Evolutionary conservation across 2,888 invertebrate species (phyloP).

Genomic region (Capitulum mitella): DNA sequence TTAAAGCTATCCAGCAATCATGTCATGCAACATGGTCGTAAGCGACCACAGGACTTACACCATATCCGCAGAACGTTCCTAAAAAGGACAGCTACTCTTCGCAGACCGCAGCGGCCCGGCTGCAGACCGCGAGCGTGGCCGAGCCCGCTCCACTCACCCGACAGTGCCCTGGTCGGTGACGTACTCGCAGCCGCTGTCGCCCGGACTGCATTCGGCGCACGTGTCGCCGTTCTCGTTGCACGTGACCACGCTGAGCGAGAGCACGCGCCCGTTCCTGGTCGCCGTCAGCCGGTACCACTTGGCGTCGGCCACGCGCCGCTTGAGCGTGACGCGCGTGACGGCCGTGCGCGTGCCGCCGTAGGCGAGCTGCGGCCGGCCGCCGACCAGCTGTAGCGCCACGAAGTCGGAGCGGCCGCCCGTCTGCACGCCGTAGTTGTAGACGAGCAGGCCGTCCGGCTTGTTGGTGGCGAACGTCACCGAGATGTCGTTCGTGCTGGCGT

Average conservation of each 20-base stretch:
- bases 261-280: slow-evolving; percentile 78
- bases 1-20: too few species aligned
- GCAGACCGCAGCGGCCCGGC: too few species aligned
- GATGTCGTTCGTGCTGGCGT: slow-evolving; percentile 83
- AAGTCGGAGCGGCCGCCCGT: slow-evolving; percentile 85
- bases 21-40: too few species aligned
- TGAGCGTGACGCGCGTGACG: slow-evolving; percentile 65
- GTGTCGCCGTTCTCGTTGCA: slow-evolving; percentile 79
- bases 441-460: slow-evolving; percentile 72
- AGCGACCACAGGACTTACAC: too few species aligned
- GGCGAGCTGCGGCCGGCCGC: slow-evolving; percentile 77
- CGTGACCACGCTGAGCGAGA: slow-evolving; percentile 70
- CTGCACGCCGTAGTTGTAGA: slow-evolving; percentile 84
- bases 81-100: too few species aligned
- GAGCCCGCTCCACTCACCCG: slow-evolving; percentile 57
- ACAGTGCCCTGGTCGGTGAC: slow-evolving; percentile 78
- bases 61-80: too few species aligned
- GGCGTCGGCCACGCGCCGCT: slow-evolving; percentile 68
- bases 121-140: not conserved
- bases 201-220: slow-evolving; percentile 77
- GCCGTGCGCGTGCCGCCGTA: slow-evolving; percentile 84
- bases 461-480: slow-evolving; percentile 84
- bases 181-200: slow-evolving; percentile 66
- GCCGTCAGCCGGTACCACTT: slow-evolving; percentile 88
- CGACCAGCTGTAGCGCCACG: slow-evolving; percentile 78